Evolutionary conservation across 2,888 invertebrate species (phyloP), one percentile per base, ranked within the genome.

Genomic region (Emmelina monodactyla): DNA sequence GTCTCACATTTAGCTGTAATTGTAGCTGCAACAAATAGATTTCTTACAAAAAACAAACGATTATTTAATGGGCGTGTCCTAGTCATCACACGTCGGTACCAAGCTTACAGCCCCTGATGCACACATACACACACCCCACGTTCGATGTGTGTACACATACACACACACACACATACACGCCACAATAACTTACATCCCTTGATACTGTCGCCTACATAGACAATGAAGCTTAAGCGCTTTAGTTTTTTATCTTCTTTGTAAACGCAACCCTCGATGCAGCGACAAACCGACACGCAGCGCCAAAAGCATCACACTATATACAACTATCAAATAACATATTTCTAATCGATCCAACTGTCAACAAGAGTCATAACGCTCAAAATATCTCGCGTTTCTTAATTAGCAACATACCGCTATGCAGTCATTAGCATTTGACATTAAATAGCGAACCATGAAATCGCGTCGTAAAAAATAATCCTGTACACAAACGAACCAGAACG

Each of bases 181-280:
- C 34, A n/a, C 38, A 34, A 46, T 53, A 54, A 60, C 58, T 55
- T 53, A 53, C 56, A 53, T 58, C 65, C 64, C 68, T 52, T 53
- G 50, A 58, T 51, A 56, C 54, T 57, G 59, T 62, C 53, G 51
- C 53, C 44, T 53, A 49, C 58, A 58, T 55, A 62, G 60, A 72
- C 69, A 75, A 71, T 69, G 58, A 47, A 55, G 51, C 53, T 51
- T 71, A 75, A 78, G 71, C 73, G 69, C 66, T 72, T 76, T 73
- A 72, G 53, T 66, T 76, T 63, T 70, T 73, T 69, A 59, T 66
- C 55, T 59, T 55, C 58, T 66, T 69, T 71, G 61, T 64, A 45
- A 45, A 40, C 44, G 46, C 47, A 51, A 50, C 55, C 63, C 68
- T 62, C 56, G 52, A 46, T 44, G 44, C 41, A 44, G 48, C 53